Conservation (phyloP, 2,797 vertebrate species). For the Avahi laniger region DNA sequence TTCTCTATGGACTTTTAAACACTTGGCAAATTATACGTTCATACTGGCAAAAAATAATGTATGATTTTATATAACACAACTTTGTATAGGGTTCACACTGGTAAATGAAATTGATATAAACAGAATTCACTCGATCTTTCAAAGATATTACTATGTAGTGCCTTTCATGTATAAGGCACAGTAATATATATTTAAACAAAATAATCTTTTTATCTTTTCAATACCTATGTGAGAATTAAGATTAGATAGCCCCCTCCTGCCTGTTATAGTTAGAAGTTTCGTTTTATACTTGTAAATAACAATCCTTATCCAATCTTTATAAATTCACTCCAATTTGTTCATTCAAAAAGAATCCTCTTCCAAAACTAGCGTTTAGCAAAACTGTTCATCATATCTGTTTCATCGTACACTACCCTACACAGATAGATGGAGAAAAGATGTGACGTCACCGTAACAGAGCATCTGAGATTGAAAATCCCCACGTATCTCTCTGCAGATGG, state of each 20-base stretch:
- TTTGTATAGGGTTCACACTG: not conserved
- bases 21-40: slow-evolving; percentile 27
- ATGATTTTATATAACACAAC: slow-evolving; percentile 7
- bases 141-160: not conserved
- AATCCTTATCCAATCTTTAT: not conserved
- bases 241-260: not conserved
- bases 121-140: not conserved
- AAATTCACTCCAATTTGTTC: slow-evolving; percentile 16
- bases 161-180: not conserved
- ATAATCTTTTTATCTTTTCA: slow-evolving; percentile 24
- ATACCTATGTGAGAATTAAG: not conserved
- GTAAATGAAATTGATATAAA: slow-evolving; percentile 16
- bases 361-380: not conserved
- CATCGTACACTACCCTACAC: not conserved
- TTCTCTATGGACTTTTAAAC: slow-evolving; percentile 23
- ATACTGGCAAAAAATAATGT: slow-evolving; percentile 14
- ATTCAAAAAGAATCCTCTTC: not conserved
- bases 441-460: not conserved
- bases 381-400: not conserved
- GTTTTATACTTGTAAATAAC: slow-evolving; percentile 57
- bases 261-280: not conserved
- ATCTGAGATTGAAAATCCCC: not conserved
- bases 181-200: not conserved
- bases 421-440: not conserved
- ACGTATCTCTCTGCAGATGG: slow-evolving; percentile 36